Base-by-base conservation (phyloP, 1,140 invertebrate species). In the Heliconius nattereri region DNA sequence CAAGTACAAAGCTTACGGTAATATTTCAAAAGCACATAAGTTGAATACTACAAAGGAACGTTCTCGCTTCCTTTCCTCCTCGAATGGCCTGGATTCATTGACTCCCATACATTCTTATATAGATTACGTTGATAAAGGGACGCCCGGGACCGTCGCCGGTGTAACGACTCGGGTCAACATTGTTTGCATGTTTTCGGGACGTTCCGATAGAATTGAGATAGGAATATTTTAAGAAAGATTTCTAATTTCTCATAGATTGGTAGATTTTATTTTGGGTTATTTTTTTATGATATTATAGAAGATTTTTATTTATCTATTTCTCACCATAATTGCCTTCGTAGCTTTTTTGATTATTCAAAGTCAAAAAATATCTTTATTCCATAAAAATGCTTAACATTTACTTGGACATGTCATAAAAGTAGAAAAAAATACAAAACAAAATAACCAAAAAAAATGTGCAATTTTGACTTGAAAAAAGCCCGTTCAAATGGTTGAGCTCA, bases 91-190 rank as follows among this genome's bases (percentile, higher is more conserved):
- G 70, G 70, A 32, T 32, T 71, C 70, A 71, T 71, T 71, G 70
- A 71, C 13, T 71, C n/a, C n/a, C 70, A 71, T 35, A 35, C 29
- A 71, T 71, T 71, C 70, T 23, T 71, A 20, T 71, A 71, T 71
- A 71, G 70, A 71, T 71, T 71, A 71, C 70, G 26, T 35, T 71
- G 70, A 71, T 71, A 71, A 71, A 71, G 70, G 32, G 70, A 29
- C 26, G 70, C 19, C 32, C n/a, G 70, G 70, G 70, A 32, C 26
- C 70, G 26, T 5, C 70, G 13, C 70, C 32, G 29, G 13, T 71
- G 70, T 70, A 70, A 70, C 66, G 66, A 70, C 29, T 71, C 26
- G 70, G 70, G 70, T 71, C 29, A 7, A 71, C 29, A 71, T 71
- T 71, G 70, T 20, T 29, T 32, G 70, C 26, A 71, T 71, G 70